phyloP scores from a whole-genome alignment of 92 coral and sea anemone species.

The Actinernus sp. region DNA sequence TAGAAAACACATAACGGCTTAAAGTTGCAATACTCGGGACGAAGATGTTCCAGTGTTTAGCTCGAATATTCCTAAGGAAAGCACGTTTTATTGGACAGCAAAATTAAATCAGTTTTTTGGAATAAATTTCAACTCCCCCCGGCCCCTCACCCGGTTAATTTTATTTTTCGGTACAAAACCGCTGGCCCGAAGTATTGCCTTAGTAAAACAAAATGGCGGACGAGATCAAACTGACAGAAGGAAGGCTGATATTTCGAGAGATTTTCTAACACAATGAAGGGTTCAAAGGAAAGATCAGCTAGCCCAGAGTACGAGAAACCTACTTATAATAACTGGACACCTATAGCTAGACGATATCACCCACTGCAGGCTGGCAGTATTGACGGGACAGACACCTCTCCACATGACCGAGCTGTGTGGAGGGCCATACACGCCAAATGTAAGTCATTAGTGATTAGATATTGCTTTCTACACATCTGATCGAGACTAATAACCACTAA shows the following conservation, averaged over 20 bases:
- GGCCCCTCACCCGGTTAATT: too few species aligned
- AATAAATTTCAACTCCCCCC: too few species aligned
- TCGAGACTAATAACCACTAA: too few species aligned
- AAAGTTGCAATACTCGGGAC: too few species aligned
- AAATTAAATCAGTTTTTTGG: too few species aligned
- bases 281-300: conserved; percentile 7
- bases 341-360: conserved; percentile 88
- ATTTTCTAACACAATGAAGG: conserved; percentile 23
- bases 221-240: not conserved
- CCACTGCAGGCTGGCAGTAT: conserved; percentile 99
- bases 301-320: conserved; percentile 75
- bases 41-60: too few species aligned
- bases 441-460: conserved; percentile 34
- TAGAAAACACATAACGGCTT: too few species aligned
- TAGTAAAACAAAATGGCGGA: conserved; percentile 1
- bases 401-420: conserved; percentile 89
- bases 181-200: not conserved
- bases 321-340: conserved; percentile 89
- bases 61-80: too few species aligned
- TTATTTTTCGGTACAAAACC: too few species aligned
- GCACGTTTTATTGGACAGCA: too few species aligned
- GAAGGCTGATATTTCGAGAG: not conserved
- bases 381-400: conserved; percentile 90
- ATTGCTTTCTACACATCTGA: conserved; percentile 1
- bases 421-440: conserved; percentile 88